Base-by-base conservation (phyloP, 1,140 invertebrate species). In the Pectinophora gossypiella region DNA sequence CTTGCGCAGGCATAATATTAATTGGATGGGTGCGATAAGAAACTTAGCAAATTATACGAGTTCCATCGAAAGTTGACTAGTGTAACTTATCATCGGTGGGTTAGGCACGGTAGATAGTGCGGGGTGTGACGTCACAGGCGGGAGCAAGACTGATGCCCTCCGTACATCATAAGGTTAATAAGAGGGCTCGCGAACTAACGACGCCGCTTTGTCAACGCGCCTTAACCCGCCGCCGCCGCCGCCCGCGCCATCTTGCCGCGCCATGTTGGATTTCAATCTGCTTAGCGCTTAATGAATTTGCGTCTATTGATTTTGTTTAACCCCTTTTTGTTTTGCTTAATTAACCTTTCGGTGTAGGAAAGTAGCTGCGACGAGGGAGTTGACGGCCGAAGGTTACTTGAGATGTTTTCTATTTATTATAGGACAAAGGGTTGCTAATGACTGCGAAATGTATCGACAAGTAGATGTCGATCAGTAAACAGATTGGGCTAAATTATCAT, bases 101-200 rank as follows among this genome's bases (percentile, higher is more conserved):
- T 3, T 10, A 12, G 36, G 20, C 44, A 19, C n/a, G 40, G 48
- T 43, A 40, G 36, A 27, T 54, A 51, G 58, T 46, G 49, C 43
- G 32, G 58, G 27, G 35, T 13, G 19, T 54, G 48, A 62, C 64
- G 53, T 64, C 55, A 67, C 50, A 52, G 48, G 20, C 48, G 19
- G 50, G 51, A 64, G 60, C 58, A 85, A 80, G 81, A 86, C 56
- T 56, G 77, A 86, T 86, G 77, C 66, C 68, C 66, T 64, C 70
- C 77, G 71, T 86, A 82, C 78, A 85, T 86, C 83, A 85, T 86
- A 86, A 85, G 78, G 83, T 86, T 86, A 86, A 86, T 86, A 87
- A 87, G 74, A 80, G 78, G 77, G 78, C 77, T 81, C 73, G 64
- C 59, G 64, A 82, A 85, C 81, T 85, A 87, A 85, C 81, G 81